A percentile compares a stretch with the other conserved stretches of the same genome.
Conservation (phyloP, 2,113 vertebrate species). For the Ceuthmochares aereus region DNA sequence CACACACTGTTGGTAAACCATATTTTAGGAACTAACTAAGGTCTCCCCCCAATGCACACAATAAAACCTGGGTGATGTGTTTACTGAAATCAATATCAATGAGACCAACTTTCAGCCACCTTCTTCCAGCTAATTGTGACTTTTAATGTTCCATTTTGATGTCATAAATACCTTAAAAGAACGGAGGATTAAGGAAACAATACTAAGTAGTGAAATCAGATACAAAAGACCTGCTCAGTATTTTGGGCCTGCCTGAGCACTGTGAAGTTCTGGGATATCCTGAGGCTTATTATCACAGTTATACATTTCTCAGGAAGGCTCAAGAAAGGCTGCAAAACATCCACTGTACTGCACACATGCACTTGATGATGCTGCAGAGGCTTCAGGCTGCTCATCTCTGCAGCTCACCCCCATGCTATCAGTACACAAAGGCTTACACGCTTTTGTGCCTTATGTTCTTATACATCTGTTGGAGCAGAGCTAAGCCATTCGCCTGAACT, state of each 20-base stretch:
- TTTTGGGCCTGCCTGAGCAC: neutral
- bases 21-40: neutral
- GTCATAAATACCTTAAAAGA: neutral
- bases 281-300: neutral
- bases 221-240: neutral
- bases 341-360: neutral
- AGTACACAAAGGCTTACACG: neutral
- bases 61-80: neutral
- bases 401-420: neutral
- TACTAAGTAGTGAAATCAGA: neutral
- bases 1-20: neutral
- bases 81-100: neutral
- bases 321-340: neutral
- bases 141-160: neutral
- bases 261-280: neutral
- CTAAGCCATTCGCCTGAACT: neutral
- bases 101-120: neutral
- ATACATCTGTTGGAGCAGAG: neutral
- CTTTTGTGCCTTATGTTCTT: neutral
- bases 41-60: neutral
- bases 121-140: neutral
- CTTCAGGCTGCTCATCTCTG: neutral
- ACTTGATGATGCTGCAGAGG: neutral
- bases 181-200: neutral
- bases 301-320: neutral